Evolutionary conservation across 2,888 invertebrate genomes (phyloP).

Genomic region (Pharmacophagus antenor): DNA sequence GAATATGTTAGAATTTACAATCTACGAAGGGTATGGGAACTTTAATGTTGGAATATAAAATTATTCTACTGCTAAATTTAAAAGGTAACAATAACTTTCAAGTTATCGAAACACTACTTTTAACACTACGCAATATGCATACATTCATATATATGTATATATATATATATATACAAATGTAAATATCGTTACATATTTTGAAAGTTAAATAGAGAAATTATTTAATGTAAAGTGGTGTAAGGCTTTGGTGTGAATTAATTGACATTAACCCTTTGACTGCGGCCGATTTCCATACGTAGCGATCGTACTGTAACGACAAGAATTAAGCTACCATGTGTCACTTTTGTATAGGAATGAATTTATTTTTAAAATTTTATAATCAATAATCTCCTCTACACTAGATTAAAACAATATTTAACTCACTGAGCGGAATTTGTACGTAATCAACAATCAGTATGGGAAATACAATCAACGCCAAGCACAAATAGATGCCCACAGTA

Average conservation of each 20-base stretch:
- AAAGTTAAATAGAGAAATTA: neutral
- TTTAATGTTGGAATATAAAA: constrained; percentile 71
- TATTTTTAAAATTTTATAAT: too few species aligned
- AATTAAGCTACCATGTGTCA: too few species aligned
- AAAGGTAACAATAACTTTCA: constrained; percentile 42
- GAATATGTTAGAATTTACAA: constrained; percentile 29
- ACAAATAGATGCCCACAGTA: too few species aligned
- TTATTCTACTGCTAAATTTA: constrained; percentile 39
- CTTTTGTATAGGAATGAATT: too few species aligned
- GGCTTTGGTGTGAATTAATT: neutral
- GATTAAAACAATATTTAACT: too few species aligned
- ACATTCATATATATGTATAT: constrained; percentile 27
- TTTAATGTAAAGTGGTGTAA: neutral
- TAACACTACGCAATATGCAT: constrained; percentile 36
- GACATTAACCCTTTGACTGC: neutral
- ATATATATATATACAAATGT: too few species aligned
- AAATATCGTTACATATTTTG: constrained; percentile 27
- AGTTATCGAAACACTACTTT: constrained; percentile 54
- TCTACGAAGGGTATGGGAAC: constrained; percentile 58
- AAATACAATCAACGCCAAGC: too few species aligned
- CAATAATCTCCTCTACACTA: too few species aligned
- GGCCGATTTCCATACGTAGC: neutral
- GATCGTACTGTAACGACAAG: too few species aligned
- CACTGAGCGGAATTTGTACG: too few species aligned
- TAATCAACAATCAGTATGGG: too few species aligned